Base-by-base conservation (phyloP, 2,797 vertebrate genomes). In the Sebastes diaconus region DNA sequence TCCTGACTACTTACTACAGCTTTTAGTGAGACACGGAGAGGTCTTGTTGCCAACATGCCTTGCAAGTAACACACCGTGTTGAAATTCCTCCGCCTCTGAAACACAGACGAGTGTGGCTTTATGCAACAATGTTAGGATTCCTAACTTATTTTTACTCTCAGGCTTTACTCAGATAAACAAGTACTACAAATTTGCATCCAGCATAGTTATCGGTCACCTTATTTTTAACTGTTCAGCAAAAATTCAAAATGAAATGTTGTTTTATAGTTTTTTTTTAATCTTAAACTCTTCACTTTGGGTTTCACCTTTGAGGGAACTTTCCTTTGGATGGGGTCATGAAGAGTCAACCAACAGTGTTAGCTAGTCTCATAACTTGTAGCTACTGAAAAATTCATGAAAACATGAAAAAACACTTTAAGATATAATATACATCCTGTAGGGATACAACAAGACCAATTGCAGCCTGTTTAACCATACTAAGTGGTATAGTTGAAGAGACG, bases 41-140 rank as follows among this genome's bases (percentile, higher is more conserved):
- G 64, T 75, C 8, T 50, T 25, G 25, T 61, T 54, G 71, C 25
- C 89, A 90, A 83, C 83, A 88, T 74, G 63, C 79, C 78, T 80
- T 18, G 16, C 83, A 90, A 85, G 87, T 92, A 90, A 88, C 90
- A 91, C 59, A 11, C 67, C 76, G 73, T 77, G 77, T 84, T 90
- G 88, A 93, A 90, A 93, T 94, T 93, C 92, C 80, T 90, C 14
- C 69, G 5, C 63, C 67, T 76, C 59, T 80, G 39, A 87, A 78
- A 78, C 79, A 81, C 64, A 64, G 75, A 84, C 30, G 63, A 77
- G 52, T 76, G 57, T 32, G 22, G 27, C 63, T 75, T 52, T 14
- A 71, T 71, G 65, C 66, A 75, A 58, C 75, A 69, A 52, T 59
- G 63, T 86, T 16, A 58, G 36, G 6, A 81, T 65, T 72, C 36